A percentile compares a stretch with the other conserved stretches of the same genome.
phyloP scores from a whole-genome alignment of 2,888 invertebrate genomes.

The Callyntrura guangdongensis region DNA sequence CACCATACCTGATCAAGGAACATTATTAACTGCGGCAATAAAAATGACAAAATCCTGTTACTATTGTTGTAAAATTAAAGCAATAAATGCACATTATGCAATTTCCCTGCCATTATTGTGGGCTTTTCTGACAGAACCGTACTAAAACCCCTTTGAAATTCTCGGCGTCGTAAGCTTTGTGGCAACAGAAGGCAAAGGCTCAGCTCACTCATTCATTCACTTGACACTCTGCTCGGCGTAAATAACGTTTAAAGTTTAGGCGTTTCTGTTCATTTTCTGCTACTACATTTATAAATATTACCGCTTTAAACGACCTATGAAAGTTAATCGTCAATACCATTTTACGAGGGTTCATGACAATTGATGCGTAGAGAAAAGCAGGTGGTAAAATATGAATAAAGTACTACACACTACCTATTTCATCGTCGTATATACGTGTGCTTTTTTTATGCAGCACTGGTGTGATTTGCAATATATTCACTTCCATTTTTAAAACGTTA shows the following conservation, averaged over 20 bases:
- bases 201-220: too few species aligned
- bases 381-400: slow-evolving; percentile 22
- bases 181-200: too few species aligned
- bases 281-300: too few species aligned
- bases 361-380: slow-evolving; percentile 1
- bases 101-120: slow-evolving; percentile 21
- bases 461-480: slow-evolving; percentile 40
- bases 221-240: too few species aligned
- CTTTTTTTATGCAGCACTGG: background rate
- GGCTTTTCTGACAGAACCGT: background rate
- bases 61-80: slow-evolving; percentile 40
- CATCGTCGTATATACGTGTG: too few species aligned
- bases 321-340: slow-evolving; percentile 27
- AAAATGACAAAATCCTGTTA: slow-evolving; percentile 51
- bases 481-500: slow-evolving; percentile 32
- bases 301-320: slow-evolving; percentile 29
- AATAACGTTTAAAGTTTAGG: too few species aligned
- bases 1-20: background rate
- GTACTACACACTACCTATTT: background rate
- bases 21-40: slow-evolving; percentile 14
- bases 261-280: background rate
- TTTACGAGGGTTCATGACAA: slow-evolving; percentile 32
- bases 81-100: slow-evolving; percentile 58
- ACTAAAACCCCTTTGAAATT: too few species aligned
- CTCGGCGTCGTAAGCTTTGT: too few species aligned